Conservation (phyloP, 1,140 invertebrate species). For the Drosophila prosaltans region DNA sequence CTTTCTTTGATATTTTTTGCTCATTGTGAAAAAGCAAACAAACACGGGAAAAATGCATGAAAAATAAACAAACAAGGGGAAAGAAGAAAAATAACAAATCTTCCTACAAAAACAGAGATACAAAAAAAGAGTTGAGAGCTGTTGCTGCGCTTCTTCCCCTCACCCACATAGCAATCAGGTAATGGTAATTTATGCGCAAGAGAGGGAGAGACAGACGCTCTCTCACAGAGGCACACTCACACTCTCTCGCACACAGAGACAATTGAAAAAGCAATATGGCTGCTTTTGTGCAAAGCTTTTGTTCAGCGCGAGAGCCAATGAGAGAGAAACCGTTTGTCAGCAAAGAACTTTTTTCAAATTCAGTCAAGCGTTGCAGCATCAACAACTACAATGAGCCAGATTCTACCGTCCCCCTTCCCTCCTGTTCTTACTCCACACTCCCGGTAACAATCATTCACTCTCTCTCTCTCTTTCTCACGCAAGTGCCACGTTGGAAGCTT, state of each 20-base stretch:
- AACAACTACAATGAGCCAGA: conserved; percentile 22
- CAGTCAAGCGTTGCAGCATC: conserved; percentile 65
- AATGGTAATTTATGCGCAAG: conserved; percentile 58
- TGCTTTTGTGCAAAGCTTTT: conserved; percentile 73
- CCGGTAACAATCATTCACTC: conserved; percentile 35
- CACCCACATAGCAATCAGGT: conserved; percentile 45
- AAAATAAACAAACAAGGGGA: conserved; percentile 60
- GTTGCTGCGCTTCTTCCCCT: neutral
- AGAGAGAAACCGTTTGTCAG: conserved; percentile 53
- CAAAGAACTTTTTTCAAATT: conserved; percentile 71
- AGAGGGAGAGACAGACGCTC: conserved; percentile 25
- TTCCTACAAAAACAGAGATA: conserved; percentile 29
- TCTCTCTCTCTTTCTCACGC: neutral
- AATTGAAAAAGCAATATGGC: conserved; percentile 70
- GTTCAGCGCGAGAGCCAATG: conserved; percentile 40
- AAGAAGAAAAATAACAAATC: conserved; percentile 46
- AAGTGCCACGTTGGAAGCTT: conserved; percentile 67
- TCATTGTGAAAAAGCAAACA: conserved; percentile 31
- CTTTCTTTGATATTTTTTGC: conserved; percentile 24
- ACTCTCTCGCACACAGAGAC: conserved; percentile 15
- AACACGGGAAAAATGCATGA: conserved; percentile 40
- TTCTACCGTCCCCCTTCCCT: conserved; percentile 30
- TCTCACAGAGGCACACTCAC: conserved; percentile 20
- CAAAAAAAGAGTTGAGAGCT: conserved; percentile 13
- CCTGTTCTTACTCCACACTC: conserved; percentile 9